Conservation (phyloP, 2,888 invertebrate genomes). For the Cantharis rufa region DNA sequence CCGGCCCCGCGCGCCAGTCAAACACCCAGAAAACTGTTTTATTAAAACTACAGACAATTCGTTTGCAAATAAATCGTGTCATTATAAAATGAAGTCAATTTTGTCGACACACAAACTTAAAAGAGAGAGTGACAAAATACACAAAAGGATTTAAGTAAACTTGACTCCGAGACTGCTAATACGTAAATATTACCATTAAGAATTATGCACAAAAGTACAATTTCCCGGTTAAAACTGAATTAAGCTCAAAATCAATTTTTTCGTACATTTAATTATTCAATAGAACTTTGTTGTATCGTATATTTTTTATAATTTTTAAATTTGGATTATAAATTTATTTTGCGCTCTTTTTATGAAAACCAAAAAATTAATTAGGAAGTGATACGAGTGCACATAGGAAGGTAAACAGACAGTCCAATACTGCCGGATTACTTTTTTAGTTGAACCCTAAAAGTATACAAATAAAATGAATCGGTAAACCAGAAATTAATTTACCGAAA, state of each 20-base stretch:
- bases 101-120: not conserved
- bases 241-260: not conserved
- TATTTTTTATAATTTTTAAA: not conserved
- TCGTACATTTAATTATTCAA: not conserved
- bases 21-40: not conserved
- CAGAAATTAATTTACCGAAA: not conserved
- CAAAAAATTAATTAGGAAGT: no score
- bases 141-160: constrained; percentile 29
- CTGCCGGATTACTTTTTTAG: not conserved
- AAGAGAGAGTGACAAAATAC: constrained; percentile 20
- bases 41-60: not conserved
- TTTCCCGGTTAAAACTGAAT: constrained; percentile 23
- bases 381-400: no score
- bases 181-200: constrained; percentile 27
- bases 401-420: no score
- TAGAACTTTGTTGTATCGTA: not conserved
- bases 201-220: constrained; percentile 27
- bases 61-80: not conserved
- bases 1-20: not conserved
- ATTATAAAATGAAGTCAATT: not conserved
- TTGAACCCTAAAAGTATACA: not conserved
- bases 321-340: not conserved
- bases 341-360: not conserved
- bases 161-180: constrained; percentile 24
- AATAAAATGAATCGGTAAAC: not conserved